Conservation (phyloP, 2,113 vertebrate species). For the Anas platyrhynchos region DNA sequence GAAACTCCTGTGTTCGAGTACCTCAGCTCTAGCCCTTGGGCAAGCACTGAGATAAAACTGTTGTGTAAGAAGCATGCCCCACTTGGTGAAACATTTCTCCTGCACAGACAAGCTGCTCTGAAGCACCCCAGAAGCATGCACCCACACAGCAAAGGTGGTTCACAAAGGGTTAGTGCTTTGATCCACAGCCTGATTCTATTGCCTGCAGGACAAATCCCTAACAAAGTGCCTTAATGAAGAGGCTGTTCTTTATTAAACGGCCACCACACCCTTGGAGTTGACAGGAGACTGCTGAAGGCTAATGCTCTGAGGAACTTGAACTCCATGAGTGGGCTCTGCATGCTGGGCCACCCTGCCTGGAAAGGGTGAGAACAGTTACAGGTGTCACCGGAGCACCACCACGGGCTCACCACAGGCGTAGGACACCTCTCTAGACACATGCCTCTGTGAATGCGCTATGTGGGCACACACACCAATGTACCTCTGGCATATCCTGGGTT, state of each 20-base stretch:
- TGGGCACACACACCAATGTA: not conserved
- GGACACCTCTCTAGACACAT: not conserved
- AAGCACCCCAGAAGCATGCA: not conserved
- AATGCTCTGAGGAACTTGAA: not conserved
- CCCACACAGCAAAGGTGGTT: not conserved
- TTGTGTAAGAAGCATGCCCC: rapidly evolving
- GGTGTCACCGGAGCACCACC: not conserved
- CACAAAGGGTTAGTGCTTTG: rapidly evolving
- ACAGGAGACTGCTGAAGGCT: not conserved
- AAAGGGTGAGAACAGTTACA: not conserved
- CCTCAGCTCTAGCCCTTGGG: not conserved
- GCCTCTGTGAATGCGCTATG: rapidly evolving
- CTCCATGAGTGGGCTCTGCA: not conserved
- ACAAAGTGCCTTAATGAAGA: not conserved
- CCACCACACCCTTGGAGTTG: not conserved
- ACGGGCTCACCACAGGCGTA: not conserved
- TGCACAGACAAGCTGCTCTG: not conserved
- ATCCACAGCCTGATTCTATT: not conserved
- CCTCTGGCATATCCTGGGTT: not conserved
- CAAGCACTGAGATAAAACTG: not conserved
- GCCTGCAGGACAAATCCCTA: not conserved
- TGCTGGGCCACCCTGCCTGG: not conserved
- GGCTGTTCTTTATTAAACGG: not conserved
- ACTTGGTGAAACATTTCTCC: not conserved
- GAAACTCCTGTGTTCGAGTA: not conserved